Evolutionary conservation across 2,113 vertebrate genomes (phyloP).

Genomic region (Cardinalis cardinalis): DNA sequence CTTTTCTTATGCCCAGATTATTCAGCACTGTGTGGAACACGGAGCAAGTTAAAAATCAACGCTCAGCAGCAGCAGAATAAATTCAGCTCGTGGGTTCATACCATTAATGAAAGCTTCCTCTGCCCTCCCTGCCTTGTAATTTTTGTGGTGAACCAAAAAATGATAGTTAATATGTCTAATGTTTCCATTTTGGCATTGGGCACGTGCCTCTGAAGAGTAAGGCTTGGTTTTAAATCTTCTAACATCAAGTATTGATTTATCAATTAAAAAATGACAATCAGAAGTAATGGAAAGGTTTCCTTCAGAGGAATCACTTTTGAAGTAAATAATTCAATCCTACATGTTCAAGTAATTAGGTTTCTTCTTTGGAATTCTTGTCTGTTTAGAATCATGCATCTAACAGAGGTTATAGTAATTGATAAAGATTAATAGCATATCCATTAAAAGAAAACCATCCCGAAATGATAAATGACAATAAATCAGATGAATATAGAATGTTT

Average conservation of each 20-base stretch:
- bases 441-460: neutral
- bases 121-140: neutral
- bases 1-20: neutral
- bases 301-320: neutral
- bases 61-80: neutral
- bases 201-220: neutral
- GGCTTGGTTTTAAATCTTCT: neutral
- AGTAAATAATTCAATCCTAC: neutral
- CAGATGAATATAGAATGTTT: neutral
- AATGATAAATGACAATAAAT: neutral
- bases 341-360: neutral
- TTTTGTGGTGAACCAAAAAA: neutral
- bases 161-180: neutral
- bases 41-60: neutral
- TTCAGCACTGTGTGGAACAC: neutral
- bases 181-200: neutral
- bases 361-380: neutral
- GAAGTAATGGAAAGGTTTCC: neutral
- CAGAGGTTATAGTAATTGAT: neutral
- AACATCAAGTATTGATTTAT: neutral
- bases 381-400: neutral
- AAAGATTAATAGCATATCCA: neutral
- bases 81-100: neutral
- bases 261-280: neutral
- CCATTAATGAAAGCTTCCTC: neutral